Conservation (phyloP, 2,113 vertebrate species). For the Burhinus oedicnemus region DNA sequence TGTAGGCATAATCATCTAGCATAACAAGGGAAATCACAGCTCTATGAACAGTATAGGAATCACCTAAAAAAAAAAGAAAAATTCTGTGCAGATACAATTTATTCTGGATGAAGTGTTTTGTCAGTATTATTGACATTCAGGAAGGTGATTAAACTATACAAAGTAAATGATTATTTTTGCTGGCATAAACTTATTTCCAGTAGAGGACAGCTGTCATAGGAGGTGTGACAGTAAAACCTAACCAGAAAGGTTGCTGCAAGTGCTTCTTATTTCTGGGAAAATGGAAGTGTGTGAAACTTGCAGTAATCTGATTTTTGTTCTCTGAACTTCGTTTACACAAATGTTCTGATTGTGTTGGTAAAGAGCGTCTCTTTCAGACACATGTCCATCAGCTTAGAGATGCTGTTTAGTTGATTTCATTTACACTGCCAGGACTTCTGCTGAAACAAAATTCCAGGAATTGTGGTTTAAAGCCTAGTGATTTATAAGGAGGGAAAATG, state of each 20-base stretch:
- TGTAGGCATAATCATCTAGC: neutral
- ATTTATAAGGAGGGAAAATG: neutral
- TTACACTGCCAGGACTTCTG: neutral
- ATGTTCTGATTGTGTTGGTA: neutral
- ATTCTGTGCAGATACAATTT: neutral
- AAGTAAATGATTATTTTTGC: neutral
- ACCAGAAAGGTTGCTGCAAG: neutral
- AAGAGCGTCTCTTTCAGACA: neutral
- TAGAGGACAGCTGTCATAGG: neutral
- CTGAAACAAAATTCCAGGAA: neutral
- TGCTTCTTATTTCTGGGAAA: neutral
- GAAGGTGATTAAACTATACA: neutral
- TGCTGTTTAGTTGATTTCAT: neutral
- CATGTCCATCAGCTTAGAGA: neutral
- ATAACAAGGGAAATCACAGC: neutral
- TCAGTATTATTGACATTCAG: neutral
- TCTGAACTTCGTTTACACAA: neutral
- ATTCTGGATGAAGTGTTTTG: neutral
- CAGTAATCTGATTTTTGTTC: neutral
- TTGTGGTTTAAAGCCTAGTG: neutral
- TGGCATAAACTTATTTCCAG: neutral
- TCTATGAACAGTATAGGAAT: neutral
- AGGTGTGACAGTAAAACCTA: neutral
- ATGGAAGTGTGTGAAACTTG: neutral
- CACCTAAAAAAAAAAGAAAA: neutral